Evolutionary conservation across 2,888 invertebrate species (phyloP), one percentile per base, ranked within the genome.

Genomic region (Mythimna impura): DNA sequence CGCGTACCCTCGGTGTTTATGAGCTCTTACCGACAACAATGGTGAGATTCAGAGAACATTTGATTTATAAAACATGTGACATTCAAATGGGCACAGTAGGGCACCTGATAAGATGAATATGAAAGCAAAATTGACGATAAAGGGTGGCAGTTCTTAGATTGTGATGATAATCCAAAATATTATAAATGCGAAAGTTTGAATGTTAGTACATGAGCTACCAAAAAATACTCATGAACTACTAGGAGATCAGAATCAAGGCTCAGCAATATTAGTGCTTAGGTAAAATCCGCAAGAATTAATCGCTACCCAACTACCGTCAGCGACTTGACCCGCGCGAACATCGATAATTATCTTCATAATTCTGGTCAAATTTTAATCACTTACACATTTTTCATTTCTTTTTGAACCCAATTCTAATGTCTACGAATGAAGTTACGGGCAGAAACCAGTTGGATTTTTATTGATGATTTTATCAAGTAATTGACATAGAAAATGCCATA

Each of bases 1-100:
- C 88, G 85, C 87, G 83, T 87, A 78, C 80, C 75, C 73, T 78
- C 47, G 60, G 73, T 84, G 78, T 90, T 88, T 89, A 89, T 83
- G 73, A 82, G 79, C 87, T 84, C 80, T 87, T 87, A 79, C 84
- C 76, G 68, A 76, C 80, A 76, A 85, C 76, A 74, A 78, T 79
- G 72, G 78, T 78, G 76, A 75, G 72, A 78, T 78, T 78, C 76
- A 66, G 66, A 71, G 68, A 71, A 70, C 54, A 47, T 54, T 52
- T 71, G 68, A 76, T 71, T 76, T 76, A 72, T 71, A 73, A 75
- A 81, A 62, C 63, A 66, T 65, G 55, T 74, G 70, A 34, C 54
- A 75, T 67, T 83, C 54, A 72, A 67, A 67, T 64, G 30, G 34
- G 63, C 30, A 54, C 57, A 63, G 65, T 34, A 47, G 83, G 47